These are phyloP conservation scores for Callosobruchus maculatus DNA, from an alignment of 2,888 invertebrate genomes.

Conservation along the genomic window DNA sequence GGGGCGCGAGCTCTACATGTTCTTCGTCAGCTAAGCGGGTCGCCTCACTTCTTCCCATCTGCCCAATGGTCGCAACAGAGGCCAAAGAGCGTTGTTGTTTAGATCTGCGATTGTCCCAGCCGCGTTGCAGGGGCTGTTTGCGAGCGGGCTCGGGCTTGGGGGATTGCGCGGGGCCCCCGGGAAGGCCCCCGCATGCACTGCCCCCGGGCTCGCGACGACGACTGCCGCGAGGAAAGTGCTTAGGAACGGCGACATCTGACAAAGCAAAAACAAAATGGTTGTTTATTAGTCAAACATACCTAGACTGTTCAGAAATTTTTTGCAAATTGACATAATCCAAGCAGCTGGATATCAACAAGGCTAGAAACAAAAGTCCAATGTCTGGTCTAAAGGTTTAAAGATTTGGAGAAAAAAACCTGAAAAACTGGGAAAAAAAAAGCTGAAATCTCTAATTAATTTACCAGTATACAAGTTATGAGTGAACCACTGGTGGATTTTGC, in stretches of 20 bases:
- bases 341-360: too few relatives aligned
- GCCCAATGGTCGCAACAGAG: conserved; percentile 48
- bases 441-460: too few relatives aligned
- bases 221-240: conserved; percentile 62
- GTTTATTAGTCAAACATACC: too few relatives aligned
- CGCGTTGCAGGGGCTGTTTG: conserved; percentile 66
- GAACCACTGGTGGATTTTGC: too few relatives aligned
- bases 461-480: too few relatives aligned
- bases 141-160: conserved; percentile 61
- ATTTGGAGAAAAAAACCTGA: too few relatives aligned
- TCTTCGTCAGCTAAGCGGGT: conserved; percentile 59
- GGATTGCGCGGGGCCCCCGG: conserved; percentile 22
- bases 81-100: conserved; percentile 50
- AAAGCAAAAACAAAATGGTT: neutral
- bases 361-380: too few relatives aligned
- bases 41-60: conserved; percentile 67
- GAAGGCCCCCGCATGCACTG: conserved; percentile 43
- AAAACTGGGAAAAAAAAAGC: too few relatives aligned
- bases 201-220: conserved; percentile 61
- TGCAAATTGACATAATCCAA: too few relatives aligned
- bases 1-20: conserved; percentile 75
- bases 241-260: conserved; percentile 52
- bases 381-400: too few relatives aligned
- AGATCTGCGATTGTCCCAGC: conserved; percentile 60
- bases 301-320: too few relatives aligned